Evolutionary conservation across 1,140 invertebrate genomes (phyloP).

Genomic region (Bilobella aurantiaca): DNA sequence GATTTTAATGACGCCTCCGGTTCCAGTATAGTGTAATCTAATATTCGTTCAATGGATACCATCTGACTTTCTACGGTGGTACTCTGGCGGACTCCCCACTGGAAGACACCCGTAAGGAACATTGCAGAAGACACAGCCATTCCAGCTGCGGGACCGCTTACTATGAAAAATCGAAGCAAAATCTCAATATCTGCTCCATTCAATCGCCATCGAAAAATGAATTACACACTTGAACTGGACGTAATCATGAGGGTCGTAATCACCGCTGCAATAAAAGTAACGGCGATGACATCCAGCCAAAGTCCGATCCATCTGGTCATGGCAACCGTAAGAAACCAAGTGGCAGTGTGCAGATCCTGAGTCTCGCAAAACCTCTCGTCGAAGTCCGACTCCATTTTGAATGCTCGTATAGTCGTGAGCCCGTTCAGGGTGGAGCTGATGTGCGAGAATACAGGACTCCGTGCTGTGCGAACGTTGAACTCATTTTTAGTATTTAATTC

Average conservation of each 20-base stretch:
- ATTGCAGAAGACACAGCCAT: conserved; percentile 51
- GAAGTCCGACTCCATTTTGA: conserved; percentile 47
- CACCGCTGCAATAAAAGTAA: conserved; percentile 56
- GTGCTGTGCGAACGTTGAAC: conserved; percentile 10
- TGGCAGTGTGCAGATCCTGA: conserved; percentile 25
- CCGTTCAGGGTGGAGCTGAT: conserved; percentile 54
- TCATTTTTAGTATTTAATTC: background rate
- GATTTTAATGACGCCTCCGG: conserved; percentile 40
- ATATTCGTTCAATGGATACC: conserved; percentile 74
- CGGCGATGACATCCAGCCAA: conserved; percentile 64
- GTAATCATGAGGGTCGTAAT: conserved; percentile 59
- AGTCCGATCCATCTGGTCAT: conserved; percentile 74
- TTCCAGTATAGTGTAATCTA: conserved; percentile 57
- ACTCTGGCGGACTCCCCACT: conserved; percentile 75
- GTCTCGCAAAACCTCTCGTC: conserved; percentile 41
- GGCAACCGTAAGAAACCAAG: conserved; percentile 36
- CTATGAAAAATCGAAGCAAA: background rate
- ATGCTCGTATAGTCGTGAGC: conserved; percentile 54
- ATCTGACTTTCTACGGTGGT: conserved; percentile 75
- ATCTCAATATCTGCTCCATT: no score
- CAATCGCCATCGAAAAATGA: no score
- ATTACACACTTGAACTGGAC: no score
- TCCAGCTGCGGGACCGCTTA: no score
- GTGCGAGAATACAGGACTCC: conserved; percentile 56
- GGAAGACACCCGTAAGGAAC: conserved; percentile 51